Evolutionary conservation across 1,140 invertebrate genomes (phyloP), one percentile per base, ranked within the genome.

Genomic region (Drosophila punjabiensis): DNA sequence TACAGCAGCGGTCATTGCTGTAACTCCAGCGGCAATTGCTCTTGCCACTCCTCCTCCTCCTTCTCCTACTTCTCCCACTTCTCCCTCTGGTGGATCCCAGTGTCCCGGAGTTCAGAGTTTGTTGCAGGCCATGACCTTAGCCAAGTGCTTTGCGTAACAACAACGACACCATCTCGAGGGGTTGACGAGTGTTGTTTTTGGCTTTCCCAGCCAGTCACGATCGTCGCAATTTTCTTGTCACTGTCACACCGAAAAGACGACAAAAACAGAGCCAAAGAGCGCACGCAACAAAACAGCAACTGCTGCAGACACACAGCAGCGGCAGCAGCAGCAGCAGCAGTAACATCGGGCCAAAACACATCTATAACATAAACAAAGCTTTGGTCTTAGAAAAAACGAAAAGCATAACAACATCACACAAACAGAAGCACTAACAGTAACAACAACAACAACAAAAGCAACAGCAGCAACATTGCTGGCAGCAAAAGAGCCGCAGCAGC

Each of bases 151-250:
- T 87, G 85, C 84, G 79, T 88, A 88, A 83, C 84, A 77, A 84
- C 74, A 81, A 76, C 70, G 47, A 24, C 64, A 33, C 9, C 53
- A 45, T 35, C 32, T 50, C 20, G 16, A n/a, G 16, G 32, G 30
- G 48, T 28, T 76, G 61, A 52, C 47, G 64, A 67, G 63, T 74
- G 58, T 78, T 64, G 64, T 82, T 86, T 83, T 83, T 81, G 81
- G 84, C 85, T 88, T 88, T 88, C 84, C 84, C 84, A 89, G 84
- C 84, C 71, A 88, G 84, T 88, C 84, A 88, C 84, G 84, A 88
- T 82, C 77, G 75, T 56, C 85, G 66, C 84, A 88, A 88, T 88
- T 88, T 88, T 89, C 77, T 79, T 89, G 84, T 88, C 84, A 88
- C 81, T 88, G 84, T 87, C 84, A 78, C 47, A 78, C 77, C n/a